A percentile compares a stretch with the other conserved stretches of the same genome.
Conservation (phyloP, 1,140 invertebrate genomes). For the Orchestia grillus region DNA sequence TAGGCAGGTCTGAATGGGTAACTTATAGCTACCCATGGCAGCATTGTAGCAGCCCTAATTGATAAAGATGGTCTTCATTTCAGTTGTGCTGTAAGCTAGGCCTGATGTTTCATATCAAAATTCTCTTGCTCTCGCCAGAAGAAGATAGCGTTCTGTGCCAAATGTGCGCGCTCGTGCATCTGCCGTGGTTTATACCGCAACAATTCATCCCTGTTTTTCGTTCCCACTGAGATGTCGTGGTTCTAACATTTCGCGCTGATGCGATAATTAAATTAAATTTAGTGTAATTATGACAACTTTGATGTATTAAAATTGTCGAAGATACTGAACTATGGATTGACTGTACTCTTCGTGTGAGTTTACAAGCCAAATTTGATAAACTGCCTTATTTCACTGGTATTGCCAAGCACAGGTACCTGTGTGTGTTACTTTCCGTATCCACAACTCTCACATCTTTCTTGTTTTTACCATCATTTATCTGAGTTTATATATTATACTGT, state of each 20-base stretch:
- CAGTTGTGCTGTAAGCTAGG: too few relatives aligned
- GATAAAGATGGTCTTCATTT: too few relatives aligned
- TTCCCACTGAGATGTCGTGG: too few relatives aligned
- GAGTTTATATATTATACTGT: not conserved
- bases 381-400: not conserved
- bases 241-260: not conserved
- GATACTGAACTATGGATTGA: not conserved
- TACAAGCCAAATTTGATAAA: not conserved
- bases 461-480: not conserved
- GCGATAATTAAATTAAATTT: not conserved
- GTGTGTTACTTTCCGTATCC: not conserved
- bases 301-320: not conserved
- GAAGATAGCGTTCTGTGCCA: too few relatives aligned
- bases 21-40: too few relatives aligned
- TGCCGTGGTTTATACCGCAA: too few relatives aligned
- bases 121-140: too few relatives aligned
- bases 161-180: too few relatives aligned
- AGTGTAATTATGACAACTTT: not conserved
- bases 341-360: not conserved
- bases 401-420: not conserved
- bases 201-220: too few relatives aligned
- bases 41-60: too few relatives aligned
- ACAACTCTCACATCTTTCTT: not conserved
- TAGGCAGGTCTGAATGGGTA: too few relatives aligned
- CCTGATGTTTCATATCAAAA: too few relatives aligned